A percentile compares a stretch with the other conserved stretches of the same genome.
These are phyloP conservation scores for Gila orcuttii DNA, from an alignment of 2,113 vertebrate genomes.

Conservation along the genomic window DNA sequence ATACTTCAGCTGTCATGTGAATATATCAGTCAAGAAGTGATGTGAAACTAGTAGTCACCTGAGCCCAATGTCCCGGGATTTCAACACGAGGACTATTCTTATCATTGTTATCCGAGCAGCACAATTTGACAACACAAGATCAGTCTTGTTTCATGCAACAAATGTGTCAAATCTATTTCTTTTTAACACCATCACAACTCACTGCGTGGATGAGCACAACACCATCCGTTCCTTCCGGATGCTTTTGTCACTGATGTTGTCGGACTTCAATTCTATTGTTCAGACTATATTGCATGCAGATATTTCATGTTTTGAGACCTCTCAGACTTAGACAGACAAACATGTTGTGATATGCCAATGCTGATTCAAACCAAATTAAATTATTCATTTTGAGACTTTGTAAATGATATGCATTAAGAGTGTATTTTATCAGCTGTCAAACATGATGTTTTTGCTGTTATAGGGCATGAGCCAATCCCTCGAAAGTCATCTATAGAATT, in stretches of 20 bases:
- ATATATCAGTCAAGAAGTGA: constrained; percentile 14
- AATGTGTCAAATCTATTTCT: too few species aligned
- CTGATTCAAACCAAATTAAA: too few species aligned
- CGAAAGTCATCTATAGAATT: not conserved
- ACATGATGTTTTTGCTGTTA: not conserved
- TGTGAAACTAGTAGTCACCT: not conserved
- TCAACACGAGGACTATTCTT: not conserved
- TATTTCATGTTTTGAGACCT: too few species aligned
- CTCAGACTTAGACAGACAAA: too few species aligned
- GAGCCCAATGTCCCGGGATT: not conserved
- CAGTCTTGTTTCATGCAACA: not conserved
- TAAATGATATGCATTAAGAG: not conserved
- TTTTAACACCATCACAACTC: not conserved
- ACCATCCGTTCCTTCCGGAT: too few species aligned
- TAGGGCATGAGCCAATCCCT: not conserved
- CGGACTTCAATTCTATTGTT: not conserved
- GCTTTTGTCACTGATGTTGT: not conserved
- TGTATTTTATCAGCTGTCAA: not conserved
- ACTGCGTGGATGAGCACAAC: not conserved
- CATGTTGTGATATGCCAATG: too few species aligned
- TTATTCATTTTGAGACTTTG: too few species aligned
- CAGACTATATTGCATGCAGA: not conserved
- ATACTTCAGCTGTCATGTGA: constrained; percentile 20
- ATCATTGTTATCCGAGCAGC: not conserved
- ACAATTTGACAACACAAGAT: not conserved